These are phyloP conservation scores for Drosophila aff. DNA, from an alignment of 1,140 invertebrate species.

Conservation along the genomic window DNA sequence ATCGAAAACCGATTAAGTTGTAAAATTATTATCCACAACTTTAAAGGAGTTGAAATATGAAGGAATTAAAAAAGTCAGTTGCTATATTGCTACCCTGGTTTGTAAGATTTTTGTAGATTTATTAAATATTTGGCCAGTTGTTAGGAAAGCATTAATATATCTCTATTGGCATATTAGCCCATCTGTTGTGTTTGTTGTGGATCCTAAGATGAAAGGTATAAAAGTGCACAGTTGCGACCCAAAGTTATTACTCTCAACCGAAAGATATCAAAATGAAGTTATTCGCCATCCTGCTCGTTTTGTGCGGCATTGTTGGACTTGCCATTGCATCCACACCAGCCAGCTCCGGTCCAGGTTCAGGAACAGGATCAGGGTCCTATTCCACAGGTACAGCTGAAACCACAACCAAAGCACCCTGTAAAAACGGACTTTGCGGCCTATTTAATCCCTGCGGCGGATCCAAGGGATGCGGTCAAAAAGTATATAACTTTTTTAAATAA, in stretches of 20 bases:
- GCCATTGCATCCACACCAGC: no score
- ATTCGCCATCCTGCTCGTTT: not conserved
- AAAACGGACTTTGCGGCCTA: not conserved
- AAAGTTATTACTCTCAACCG: not conserved
- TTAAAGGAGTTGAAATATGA: no score
- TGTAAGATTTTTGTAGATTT: not conserved
- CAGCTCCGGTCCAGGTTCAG: no score
- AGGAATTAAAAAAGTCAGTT: no score
- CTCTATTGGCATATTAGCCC: not conserved
- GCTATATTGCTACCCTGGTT: not conserved
- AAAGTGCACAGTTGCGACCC: not conserved
- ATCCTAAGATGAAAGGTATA: not conserved
- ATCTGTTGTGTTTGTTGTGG: not conserved
- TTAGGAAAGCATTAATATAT: not conserved
- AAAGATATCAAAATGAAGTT: not conserved
- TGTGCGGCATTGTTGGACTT: not conserved
- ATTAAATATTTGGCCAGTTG: constrained; percentile 1
- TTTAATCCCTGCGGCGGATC: not conserved
- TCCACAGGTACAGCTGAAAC: no score
- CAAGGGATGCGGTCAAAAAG: not conserved
- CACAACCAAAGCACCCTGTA: not conserved
- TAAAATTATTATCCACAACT: no score
- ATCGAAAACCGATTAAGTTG: no score
- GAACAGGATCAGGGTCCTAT: no score
- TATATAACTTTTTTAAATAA: not conserved